Evolutionary conservation across 2,888 invertebrate species (phyloP).

Genomic region (Tachystola acroxantha): DNA sequence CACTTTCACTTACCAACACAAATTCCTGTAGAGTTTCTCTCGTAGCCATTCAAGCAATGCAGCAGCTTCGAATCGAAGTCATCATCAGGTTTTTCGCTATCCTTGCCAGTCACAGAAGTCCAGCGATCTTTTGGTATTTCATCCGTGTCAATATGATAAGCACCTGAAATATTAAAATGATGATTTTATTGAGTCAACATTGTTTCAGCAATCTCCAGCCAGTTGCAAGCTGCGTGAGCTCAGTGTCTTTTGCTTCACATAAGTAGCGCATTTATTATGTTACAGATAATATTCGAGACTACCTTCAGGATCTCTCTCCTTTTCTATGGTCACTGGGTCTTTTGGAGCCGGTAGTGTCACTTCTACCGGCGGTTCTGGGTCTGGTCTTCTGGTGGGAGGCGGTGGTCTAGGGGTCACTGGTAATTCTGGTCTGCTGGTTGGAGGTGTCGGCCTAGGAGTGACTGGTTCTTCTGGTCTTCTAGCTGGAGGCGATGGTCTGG

Average conservation of each 20-base stretch:
- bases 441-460: not conserved
- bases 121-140: conserved; percentile 44
- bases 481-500: conserved; percentile 6
- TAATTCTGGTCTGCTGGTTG: conserved; percentile 17
- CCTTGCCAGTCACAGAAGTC: conserved; percentile 35
- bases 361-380: conserved; percentile 19
- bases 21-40: conserved; percentile 70
- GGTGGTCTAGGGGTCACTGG: conserved; percentile 5
- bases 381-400: conserved; percentile 16
- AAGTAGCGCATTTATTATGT: too few relatives aligned
- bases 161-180: too few relatives aligned
- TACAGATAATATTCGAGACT: too few relatives aligned
- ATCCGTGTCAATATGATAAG: conserved; percentile 32
- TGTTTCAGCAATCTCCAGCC: too few relatives aligned
- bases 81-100: conserved; percentile 18
- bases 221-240: too few relatives aligned
- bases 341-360: conserved; percentile 25
- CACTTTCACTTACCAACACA: conserved; percentile 80
- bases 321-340: conserved; percentile 27
- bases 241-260: too few relatives aligned
- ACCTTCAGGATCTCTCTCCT: conserved; percentile 32
- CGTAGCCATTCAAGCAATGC: conserved; percentile 73
- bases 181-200: too few relatives aligned
- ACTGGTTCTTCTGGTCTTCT: conserved; percentile 18
- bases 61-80: conserved; percentile 42